Evolutionary conservation across 2,888 invertebrate species (phyloP).

Genomic region (Protodeltote pygarga): DNA sequence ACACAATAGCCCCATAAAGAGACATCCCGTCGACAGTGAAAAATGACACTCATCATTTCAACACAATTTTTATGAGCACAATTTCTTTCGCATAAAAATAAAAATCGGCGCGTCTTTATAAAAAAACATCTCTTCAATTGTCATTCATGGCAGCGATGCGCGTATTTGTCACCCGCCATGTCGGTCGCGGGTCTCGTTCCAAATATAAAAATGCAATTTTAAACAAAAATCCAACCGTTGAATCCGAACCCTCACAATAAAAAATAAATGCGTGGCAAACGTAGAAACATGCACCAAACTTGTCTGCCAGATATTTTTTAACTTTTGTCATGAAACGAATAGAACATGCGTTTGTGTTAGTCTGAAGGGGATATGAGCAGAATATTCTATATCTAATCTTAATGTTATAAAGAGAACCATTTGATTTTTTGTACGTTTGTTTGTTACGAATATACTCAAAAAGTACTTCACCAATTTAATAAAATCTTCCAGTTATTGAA

Average conservation of each 20-base stretch:
- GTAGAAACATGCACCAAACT: slow-evolving; percentile 65
- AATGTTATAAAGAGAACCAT: no score
- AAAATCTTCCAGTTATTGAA: no score
- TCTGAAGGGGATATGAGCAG: background rate
- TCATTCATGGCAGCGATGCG: slow-evolving; percentile 84
- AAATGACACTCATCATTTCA: slow-evolving; percentile 85
- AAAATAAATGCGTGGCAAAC: slow-evolving; percentile 77
- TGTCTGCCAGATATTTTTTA: slow-evolving; percentile 56
- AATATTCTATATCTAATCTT: background rate
- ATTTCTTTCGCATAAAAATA: slow-evolving; percentile 86
- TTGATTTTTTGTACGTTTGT: no score
- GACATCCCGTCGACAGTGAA: slow-evolving; percentile 81
- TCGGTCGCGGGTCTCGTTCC: slow-evolving; percentile 80
- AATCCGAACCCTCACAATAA: slow-evolving; percentile 81
- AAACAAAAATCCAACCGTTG: slow-evolving; percentile 79
- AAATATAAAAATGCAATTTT: slow-evolving; percentile 87
- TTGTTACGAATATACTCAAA: no score
- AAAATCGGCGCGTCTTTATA: slow-evolving; percentile 82
- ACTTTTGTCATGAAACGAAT: slow-evolving; percentile 26
- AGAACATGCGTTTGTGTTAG: background rate
- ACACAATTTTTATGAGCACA: slow-evolving; percentile 84
- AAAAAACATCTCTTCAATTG: slow-evolving; percentile 86
- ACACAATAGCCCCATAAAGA: slow-evolving; percentile 81
- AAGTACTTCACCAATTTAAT: no score
- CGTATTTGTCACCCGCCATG: slow-evolving; percentile 85